Evolutionary conservation across 2,888 invertebrate species (phyloP), one percentile per base, ranked within the genome.

Genomic region (Noctuana brunneofusca): DNA sequence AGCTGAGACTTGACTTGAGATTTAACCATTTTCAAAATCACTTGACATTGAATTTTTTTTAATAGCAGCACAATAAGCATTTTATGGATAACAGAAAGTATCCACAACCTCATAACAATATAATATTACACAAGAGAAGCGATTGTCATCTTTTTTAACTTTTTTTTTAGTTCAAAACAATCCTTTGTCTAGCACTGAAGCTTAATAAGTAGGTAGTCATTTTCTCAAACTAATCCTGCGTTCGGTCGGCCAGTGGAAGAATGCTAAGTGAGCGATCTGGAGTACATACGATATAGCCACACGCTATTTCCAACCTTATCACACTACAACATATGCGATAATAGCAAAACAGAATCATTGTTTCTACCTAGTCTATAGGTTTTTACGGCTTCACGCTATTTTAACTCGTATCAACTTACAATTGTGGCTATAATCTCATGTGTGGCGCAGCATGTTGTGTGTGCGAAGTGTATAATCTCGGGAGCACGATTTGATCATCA

Each of bases 401-500:
- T 46, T 35, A 32, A 14, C 22, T 14, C 11, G 14, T 46, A 46
- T 20, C 14, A 8, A 5, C 0, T 16, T 35, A 16, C 11, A 9
- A 16, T 35, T 41, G 27, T 11, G 46, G 9, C 12, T 16, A 53
- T 12, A 46, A 24, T 53, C 0, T 43, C 30, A 8, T 59, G 35
- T 4, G n/a, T 3, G 22, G 3, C 4, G 20, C 11, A 16, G 24
- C 35, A 16, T 22, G 35, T 16, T 24, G 54, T 16, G 14, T 53
- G 60, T 35, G 8, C 35, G 60, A 18, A 49, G 35, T 54, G 54
- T 62, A 62, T 62, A 62, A 62, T 62, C 60, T 62, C 48, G 38
- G 60, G 54, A 55, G 60, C 60, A 62, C 60, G 60, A 62, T 55
- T 62, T 62, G 60, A 62, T 62, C 60, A 62, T 62, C 54, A 62